These are phyloP conservation scores for Diglossa cyanea DNA, from an alignment of 2,797 vertebrate species.

Conservation along the genomic window DNA sequence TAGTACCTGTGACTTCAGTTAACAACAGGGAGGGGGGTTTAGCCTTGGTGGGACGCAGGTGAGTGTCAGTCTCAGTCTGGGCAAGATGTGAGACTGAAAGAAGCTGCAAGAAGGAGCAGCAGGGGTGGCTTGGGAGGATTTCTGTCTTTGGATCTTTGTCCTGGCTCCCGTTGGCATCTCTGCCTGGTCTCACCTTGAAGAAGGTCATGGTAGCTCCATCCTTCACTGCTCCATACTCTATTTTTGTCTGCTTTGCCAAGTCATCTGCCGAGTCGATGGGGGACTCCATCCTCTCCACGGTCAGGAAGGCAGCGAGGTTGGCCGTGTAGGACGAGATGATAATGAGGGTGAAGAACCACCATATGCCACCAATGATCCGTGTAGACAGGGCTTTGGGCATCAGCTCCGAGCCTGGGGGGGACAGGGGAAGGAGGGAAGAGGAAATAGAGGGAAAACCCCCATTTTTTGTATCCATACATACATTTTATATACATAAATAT, in stretches of 20 bases:
- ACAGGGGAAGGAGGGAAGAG: background rate
- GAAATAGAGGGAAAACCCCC: background rate
- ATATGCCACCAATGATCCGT: slow-evolving; percentile 97
- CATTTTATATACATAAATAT: background rate
- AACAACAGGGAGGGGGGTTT: background rate
- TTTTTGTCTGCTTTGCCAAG: slow-evolving; percentile 97
- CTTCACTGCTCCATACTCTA: slow-evolving; percentile 94
- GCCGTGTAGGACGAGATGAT: slow-evolving; percentile 98
- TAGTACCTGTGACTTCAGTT: background rate
- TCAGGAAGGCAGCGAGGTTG: slow-evolving; percentile 95
- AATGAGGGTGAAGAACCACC: slow-evolving; percentile 99
- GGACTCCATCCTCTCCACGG: slow-evolving; percentile 96
- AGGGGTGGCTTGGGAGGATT: background rate
- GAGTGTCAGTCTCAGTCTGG: background rate
- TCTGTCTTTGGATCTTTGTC: background rate
- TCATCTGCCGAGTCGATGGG: slow-evolving; percentile 95
- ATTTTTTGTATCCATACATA: fast-evolving
- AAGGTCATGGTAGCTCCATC: slow-evolving; percentile 98
- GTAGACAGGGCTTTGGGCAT: slow-evolving; percentile 99
- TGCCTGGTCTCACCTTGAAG: slow-evolving; percentile 87
- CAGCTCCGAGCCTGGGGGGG: slow-evolving; percentile 89
- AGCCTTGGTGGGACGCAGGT: background rate
- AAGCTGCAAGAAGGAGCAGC: background rate
- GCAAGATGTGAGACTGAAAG: background rate
- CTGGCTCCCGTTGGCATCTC: background rate